Conservation (phyloP, 2,797 vertebrate species). For the Macrochelys suwanniensis region DNA sequence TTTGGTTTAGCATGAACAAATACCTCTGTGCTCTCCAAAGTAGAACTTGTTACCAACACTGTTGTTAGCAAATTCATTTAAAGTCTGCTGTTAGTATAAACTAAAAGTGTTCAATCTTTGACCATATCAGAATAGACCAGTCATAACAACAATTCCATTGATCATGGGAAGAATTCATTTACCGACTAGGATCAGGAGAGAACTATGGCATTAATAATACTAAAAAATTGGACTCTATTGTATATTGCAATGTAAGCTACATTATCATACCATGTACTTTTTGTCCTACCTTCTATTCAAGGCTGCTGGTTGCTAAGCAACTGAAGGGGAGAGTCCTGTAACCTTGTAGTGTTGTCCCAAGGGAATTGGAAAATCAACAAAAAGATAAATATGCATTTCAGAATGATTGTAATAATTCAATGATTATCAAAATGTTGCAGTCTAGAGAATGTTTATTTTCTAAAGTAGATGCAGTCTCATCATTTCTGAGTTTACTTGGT, state of each 20-base stretch:
- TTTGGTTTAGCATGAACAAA: not conserved
- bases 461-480: not conserved
- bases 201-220: not conserved
- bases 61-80: not conserved
- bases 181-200: not conserved
- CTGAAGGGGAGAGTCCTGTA: constrained; percentile 45
- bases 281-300: constrained; percentile 36
- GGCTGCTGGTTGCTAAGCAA: constrained; percentile 56
- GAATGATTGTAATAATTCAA: constrained; percentile 36
- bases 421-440: constrained; percentile 24
- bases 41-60: not conserved
- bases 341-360: constrained; percentile 7
- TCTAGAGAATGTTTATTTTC: constrained; percentile 24
- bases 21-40: not conserved
- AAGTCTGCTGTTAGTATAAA: too few relatives aligned
- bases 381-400: constrained; percentile 1
- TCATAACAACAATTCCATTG: not conserved
- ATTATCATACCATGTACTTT: constrained; percentile 10
- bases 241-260: not conserved
- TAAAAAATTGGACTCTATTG: not conserved
- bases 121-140: not conserved
- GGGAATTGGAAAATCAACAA: constrained; percentile 13
- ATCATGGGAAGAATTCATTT: not conserved
- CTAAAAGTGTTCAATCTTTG: not conserved
- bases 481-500: not conserved